Evolutionary conservation across 1,140 invertebrate species (phyloP), one percentile per base, ranked within the genome.

Genomic region (Drosophila bifasciata): DNA sequence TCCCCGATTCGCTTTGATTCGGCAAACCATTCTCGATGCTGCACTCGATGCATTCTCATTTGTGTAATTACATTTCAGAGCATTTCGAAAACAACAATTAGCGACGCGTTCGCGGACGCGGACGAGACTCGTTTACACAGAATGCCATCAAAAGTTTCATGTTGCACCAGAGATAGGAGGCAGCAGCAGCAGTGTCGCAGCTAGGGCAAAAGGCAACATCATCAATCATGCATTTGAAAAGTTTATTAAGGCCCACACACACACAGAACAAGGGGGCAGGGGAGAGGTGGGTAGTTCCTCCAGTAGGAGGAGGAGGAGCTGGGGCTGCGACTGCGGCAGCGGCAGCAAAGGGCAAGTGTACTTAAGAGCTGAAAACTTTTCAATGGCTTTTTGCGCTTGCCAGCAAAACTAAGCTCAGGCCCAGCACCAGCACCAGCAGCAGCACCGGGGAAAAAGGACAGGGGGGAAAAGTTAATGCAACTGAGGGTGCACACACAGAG

Each of bases 211-310:
- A 49, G 57, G 81, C 63, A 70, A 88, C 77, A 86, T 81, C 81
- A 86, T 86, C 83, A 86, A 86, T 86, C 81, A 86, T 86, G 78
- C 73, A 86, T 81, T 86, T 86, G 77, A 81, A 86, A 86, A 86
- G 81, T 85, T 85, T 86, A 85, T 86, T 86, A 75, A 77, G 76
- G 72, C 72, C 60, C 70, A 56, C 66, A 61, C 48, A n/a, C 40
- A 43, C 51, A 19, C 17, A 28, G 9, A 32, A 25, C 44, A 41
- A 9, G 44, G 16, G 9, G 16, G 1, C 0, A 8, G 16, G 21
- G 1, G 15, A 0, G 11, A 5, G 1, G 36, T 1, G 39, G 41
- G 15, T 5, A 56, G 46, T 56, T 59, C 3, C 32, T 52, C 19
- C 19, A 21, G 19, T 3, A 21, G 19, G 19, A 21, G 4, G n/a